A percentile compares a stretch with the other conserved stretches of the same genome.
These are phyloP conservation scores for Aplodontia rufa DNA, from an alignment of 2,113 vertebrate genomes.

Conservation along the genomic window DNA sequence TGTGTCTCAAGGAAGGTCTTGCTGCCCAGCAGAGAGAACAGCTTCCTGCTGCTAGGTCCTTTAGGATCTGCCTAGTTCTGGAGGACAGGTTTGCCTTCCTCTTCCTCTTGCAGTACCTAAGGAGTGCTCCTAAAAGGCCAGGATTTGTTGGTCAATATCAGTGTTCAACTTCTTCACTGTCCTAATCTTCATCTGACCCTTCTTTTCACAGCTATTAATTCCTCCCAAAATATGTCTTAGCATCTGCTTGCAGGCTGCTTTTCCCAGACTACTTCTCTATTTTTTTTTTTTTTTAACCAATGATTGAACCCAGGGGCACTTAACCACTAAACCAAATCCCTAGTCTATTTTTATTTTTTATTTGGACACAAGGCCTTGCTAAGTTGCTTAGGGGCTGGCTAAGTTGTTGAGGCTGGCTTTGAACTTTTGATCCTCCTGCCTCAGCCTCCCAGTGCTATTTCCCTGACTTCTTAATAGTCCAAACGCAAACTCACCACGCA, in stretches of 20 bases:
- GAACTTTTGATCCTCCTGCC: no score
- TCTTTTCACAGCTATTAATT: neutral
- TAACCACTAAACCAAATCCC: no score
- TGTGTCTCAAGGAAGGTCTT: neutral
- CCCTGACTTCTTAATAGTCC: neutral
- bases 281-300: no score
- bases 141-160: neutral
- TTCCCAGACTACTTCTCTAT: no score
- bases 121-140: neutral
- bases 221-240: neutral
- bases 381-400: no score
- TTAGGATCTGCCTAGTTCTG: no score
- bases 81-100: neutral
- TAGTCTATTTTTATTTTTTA: no score
- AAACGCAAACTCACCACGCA: neutral
- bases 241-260: neutral
- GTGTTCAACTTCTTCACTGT: neutral
- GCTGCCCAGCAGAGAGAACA: accelerated
- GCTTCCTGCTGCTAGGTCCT: no score
- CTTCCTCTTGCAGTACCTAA: neutral
- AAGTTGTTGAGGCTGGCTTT: no score
- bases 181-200: neutral
- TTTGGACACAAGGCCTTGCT: no score
- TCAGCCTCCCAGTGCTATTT: no score
- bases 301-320: no score